These are phyloP conservation scores for Halcyon badia DNA, from an alignment of 2,797 vertebrate species.

Conservation along the genomic window DNA sequence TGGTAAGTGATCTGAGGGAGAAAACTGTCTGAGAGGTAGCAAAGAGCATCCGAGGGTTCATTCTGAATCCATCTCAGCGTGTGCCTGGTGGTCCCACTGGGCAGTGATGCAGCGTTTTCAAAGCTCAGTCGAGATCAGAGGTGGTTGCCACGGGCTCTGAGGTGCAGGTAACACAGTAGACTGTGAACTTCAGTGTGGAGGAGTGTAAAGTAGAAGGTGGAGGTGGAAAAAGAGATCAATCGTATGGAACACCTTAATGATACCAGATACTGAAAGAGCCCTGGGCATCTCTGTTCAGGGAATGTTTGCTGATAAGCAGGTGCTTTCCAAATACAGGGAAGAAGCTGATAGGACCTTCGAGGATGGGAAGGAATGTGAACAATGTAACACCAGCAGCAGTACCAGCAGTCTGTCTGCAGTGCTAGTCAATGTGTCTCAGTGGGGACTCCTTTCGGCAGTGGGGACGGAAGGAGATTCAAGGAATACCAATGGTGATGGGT, in stretches of 20 bases:
- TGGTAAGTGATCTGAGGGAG: not conserved
- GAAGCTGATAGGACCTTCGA: not conserved
- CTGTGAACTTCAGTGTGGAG: not conserved
- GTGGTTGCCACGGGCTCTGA: not conserved
- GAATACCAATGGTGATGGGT: not conserved
- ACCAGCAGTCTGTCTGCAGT: not conserved
- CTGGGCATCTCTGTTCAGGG: not conserved
- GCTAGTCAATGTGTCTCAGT: accelerated
- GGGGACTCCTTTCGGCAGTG: not conserved
- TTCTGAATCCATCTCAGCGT: accelerated
- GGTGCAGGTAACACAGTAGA: not conserved
- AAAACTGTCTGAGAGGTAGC: not conserved
- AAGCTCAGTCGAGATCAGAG: not conserved
- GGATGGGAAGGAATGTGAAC: not conserved
- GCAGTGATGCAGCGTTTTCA: not conserved
- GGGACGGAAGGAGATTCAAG: not conserved
- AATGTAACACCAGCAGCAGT: too few relatives aligned
- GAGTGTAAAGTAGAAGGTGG: not conserved
- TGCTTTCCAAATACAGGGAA: not conserved
- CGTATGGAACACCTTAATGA: not conserved
- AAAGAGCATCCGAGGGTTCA: not conserved
- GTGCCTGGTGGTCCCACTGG: not conserved
- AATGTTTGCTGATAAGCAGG: not conserved
- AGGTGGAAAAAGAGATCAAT: not conserved
- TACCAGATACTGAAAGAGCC: not conserved